phyloP scores from a whole-genome alignment of 2,113 vertebrate genomes.

The Leptodactylus fuscus region DNA sequence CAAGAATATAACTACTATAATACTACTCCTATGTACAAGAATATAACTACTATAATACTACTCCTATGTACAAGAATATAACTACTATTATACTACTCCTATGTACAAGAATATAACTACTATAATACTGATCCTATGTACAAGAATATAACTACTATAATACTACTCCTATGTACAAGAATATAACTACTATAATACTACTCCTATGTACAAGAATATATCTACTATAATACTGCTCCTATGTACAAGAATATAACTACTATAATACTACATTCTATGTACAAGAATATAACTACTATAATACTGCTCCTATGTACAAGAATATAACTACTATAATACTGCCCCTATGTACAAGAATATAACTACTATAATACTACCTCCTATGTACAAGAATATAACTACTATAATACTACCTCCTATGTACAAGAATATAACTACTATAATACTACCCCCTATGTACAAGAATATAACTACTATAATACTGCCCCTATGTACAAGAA shows the following conservation, averaged over 20 bases:
- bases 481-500: background rate
- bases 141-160: conserved; percentile 19
- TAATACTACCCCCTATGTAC: background rate
- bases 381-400: background rate
- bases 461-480: conserved; percentile 3
- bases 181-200: conserved; percentile 16
- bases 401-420: conserved; percentile 6
- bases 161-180: background rate
- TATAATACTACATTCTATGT: background rate
- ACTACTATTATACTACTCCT: conserved; percentile 11
- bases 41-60: conserved; percentile 12
- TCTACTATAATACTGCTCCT: background rate
- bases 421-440: conserved; percentile 5
- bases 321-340: no score
- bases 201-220: conserved; percentile 1
- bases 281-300: no score
- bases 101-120: conserved; percentile 15
- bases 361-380: no score
- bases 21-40: background rate
- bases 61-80: background rate
- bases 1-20: conserved; percentile 14
- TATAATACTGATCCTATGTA: conserved; percentile 13
- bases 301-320: no score
- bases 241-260: background rate
- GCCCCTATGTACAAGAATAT: no score